Percentiles rank a stretch among this genome's conserved stretches.
Evolutionary conservation across 2,113 vertebrate species (phyloP).

Genomic region (Pithys albifrons): DNA sequence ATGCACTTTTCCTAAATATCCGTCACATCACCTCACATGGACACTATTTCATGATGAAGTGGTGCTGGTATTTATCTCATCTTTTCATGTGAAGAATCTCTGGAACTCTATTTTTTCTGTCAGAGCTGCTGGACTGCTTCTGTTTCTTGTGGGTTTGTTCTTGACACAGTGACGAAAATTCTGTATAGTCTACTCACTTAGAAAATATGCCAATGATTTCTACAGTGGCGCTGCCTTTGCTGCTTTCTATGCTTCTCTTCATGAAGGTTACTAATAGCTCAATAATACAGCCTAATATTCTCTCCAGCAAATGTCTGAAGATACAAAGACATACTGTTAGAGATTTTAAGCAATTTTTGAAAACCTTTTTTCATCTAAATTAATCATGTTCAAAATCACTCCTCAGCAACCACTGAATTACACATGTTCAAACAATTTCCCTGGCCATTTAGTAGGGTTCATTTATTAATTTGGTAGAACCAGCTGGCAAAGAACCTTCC

Average conservation of each 20-base stretch:
- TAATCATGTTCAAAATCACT: background rate
- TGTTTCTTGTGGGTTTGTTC: background rate
- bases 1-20: background rate
- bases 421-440: background rate
- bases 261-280: background rate
- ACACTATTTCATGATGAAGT: background rate
- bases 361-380: background rate
- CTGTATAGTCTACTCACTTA: background rate
- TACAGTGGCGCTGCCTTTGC: background rate
- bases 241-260: background rate
- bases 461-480: background rate
- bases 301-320: background rate
- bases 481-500: background rate
- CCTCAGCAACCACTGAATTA: background rate
- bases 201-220: background rate
- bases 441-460: background rate
- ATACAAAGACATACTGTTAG: background rate
- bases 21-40: background rate
- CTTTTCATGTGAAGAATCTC: background rate
- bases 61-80: background rate
- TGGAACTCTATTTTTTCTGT: constrained; percentile 12
- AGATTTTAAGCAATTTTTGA: background rate
- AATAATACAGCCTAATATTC: background rate
- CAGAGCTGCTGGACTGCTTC: background rate
- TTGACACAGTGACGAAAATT: background rate